These are phyloP conservation scores for Chaenocephalus aceratus DNA, from an alignment of 2,113 vertebrate genomes.

Conservation along the genomic window DNA sequence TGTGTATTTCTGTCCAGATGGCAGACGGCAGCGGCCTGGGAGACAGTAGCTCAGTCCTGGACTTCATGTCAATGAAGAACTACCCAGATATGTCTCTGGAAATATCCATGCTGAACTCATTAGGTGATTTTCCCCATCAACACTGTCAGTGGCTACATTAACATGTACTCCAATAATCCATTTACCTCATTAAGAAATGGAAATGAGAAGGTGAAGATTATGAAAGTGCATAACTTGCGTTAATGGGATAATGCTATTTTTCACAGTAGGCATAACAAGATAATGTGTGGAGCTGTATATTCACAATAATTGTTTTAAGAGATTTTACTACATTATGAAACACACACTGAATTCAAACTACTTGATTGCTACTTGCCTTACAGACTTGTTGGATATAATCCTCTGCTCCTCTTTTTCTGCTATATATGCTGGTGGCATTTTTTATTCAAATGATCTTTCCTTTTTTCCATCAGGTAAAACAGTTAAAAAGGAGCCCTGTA, in stretches of 20 bases:
- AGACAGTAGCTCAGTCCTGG: constrained; percentile 89
- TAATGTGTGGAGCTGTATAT: not conserved
- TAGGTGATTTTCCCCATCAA: constrained; percentile 85
- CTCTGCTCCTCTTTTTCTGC: not conserved
- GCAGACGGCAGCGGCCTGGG: constrained; percentile 84
- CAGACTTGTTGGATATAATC: not conserved
- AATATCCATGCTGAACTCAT: constrained; percentile 91
- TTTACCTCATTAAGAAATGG: not conserved
- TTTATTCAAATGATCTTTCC: not conserved
- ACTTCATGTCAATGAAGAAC: constrained; percentile 92
- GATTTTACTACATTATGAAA: not conserved
- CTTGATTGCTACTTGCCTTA: too few relatives aligned
- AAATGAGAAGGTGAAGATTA: not conserved
- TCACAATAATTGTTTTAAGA: not conserved
- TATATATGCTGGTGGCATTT: not conserved
- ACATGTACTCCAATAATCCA: not conserved
- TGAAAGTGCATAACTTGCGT: not conserved
- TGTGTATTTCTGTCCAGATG: constrained; percentile 78
- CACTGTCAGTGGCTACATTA: not conserved
- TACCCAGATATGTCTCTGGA: constrained; percentile 95
- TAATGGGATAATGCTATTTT: not conserved
- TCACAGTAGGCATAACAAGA: not conserved
- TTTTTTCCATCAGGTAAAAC: constrained; percentile 85
- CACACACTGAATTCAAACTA: not conserved
- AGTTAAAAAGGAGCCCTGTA: constrained; percentile 93